phyloP scores from a whole-genome alignment of 37 sponge, comb jelly and placozoan genomes.

The Agelas oroides region DNA sequence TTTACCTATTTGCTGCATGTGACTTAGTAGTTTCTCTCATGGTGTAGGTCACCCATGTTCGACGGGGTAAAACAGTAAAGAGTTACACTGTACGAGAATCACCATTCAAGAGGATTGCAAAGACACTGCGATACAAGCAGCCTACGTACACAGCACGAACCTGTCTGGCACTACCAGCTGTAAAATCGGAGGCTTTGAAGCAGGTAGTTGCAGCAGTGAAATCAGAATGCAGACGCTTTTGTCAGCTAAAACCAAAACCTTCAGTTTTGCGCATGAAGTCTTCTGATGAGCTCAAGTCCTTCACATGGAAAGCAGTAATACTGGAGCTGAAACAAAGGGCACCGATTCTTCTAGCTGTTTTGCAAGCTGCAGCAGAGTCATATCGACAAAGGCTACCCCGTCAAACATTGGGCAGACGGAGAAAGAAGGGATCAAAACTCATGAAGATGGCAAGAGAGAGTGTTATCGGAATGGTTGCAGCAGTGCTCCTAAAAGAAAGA shows the following conservation, averaged over 20 bases:
- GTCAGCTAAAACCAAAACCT: background rate
- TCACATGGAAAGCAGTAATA: constrained; percentile 18
- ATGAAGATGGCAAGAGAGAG: background rate
- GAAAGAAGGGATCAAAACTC: background rate
- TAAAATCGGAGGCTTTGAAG: background rate
- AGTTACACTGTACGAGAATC: no score
- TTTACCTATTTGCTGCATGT: no score
- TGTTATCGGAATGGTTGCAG: background rate
- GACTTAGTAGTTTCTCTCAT: no score
- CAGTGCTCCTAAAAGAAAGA: constrained; percentile 20
- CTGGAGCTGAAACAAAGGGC: constrained; percentile 13
- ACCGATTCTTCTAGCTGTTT: constrained; percentile 1
- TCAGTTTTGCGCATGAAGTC: constrained; percentile 5
- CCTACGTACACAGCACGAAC: constrained; percentile 19
- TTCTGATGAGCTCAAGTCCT: background rate
- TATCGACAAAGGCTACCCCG: background rate
- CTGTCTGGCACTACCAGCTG: background rate
- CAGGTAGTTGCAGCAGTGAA: background rate
- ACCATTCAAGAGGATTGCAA: constrained; percentile 4
- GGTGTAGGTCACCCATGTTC: no score
- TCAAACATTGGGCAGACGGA: no score
- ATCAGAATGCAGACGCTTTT: constrained; percentile 2
- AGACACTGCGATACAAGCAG: constrained; percentile 37
- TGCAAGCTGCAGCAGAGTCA: background rate
- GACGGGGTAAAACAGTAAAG: no score